Percentiles rank a stretch among this genome's conserved stretches.
phyloP scores from a whole-genome alignment of 2,797 vertebrate genomes.

The Eospalax fontanierii region DNA sequence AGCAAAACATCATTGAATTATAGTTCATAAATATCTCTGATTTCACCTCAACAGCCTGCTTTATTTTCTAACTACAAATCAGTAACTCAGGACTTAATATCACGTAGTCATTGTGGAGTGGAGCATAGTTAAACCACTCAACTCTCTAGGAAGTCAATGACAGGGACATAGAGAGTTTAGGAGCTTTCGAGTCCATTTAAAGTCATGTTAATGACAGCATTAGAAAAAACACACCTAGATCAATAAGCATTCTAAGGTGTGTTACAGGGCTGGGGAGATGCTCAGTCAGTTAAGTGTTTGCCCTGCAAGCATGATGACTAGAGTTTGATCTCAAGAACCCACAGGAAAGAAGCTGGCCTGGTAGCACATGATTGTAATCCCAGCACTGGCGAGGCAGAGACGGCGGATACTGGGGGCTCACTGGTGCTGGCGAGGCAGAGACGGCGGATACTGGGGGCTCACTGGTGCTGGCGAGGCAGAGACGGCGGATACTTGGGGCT shows the following conservation, averaged over 20 bases:
- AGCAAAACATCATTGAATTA: background rate
- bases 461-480: too few relatives aligned
- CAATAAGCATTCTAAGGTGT: background rate
- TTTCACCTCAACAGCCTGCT: background rate
- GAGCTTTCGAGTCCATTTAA: background rate
- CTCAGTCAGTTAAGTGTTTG: background rate
- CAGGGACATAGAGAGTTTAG: background rate
- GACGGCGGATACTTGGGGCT: too few relatives aligned
- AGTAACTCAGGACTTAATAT: slow-evolving; percentile 23
- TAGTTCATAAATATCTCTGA: background rate
- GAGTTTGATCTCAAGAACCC: background rate
- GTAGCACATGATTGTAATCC: too few relatives aligned
- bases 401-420: background rate
- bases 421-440: too few relatives aligned
- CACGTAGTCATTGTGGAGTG: background rate
- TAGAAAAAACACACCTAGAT: background rate
- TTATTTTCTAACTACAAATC: slow-evolving; percentile 14
- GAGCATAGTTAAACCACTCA: background rate
- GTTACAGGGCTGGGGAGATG: background rate
- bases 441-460: too few relatives aligned
- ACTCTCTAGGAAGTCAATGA: background rate
- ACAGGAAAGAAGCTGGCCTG: too few relatives aligned
- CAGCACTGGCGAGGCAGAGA: background rate
- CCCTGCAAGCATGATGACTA: background rate
- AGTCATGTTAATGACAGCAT: background rate